Percentiles rank a stretch among this genome's conserved stretches.
Conservation (phyloP, 1,140 invertebrate species). For the Tetragnatha versicolor region DNA sequence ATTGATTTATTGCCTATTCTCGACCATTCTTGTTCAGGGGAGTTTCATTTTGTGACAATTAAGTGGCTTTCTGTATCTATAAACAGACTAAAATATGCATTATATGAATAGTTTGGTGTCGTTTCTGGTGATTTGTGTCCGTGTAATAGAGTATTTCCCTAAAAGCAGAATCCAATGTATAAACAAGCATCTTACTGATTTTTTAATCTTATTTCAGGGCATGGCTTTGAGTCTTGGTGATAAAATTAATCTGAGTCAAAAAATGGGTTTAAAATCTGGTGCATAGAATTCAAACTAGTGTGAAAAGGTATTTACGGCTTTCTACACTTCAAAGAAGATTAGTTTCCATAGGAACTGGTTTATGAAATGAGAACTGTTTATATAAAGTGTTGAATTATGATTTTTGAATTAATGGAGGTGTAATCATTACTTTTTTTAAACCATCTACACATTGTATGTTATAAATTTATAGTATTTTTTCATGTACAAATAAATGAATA, state of each 20-base stretch:
- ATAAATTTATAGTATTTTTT: slow-evolving; percentile 40
- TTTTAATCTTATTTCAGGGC: slow-evolving; percentile 73
- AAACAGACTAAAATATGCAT: too few relatives aligned
- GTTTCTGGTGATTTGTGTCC: too few relatives aligned
- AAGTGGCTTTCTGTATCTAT: too few relatives aligned
- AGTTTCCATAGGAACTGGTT: neutral
- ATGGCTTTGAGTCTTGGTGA: slow-evolving; percentile 97
- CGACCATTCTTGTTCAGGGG: too few relatives aligned
- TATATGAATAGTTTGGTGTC: too few relatives aligned
- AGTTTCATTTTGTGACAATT: too few relatives aligned
- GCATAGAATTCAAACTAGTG: slow-evolving; percentile 3
- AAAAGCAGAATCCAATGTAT: too few relatives aligned
- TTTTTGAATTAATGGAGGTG: neutral
- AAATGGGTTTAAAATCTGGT: slow-evolving; percentile 62
- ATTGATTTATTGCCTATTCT: too few relatives aligned
- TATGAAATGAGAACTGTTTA: neutral
- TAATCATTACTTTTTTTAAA: slow-evolving; percentile 13
- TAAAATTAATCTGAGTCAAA: slow-evolving; percentile 94
- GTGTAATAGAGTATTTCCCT: too few relatives aligned
- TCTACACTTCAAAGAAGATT: too few relatives aligned
- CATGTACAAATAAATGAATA: slow-evolving; percentile 33
- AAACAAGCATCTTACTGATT: too few relatives aligned
- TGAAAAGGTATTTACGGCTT: neutral
- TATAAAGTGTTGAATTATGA: neutral
- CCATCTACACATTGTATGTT: slow-evolving; percentile 17